These are phyloP conservation scores for Thunnus albacares DNA, from an alignment of 2,797 vertebrate species.

Conservation along the genomic window DNA sequence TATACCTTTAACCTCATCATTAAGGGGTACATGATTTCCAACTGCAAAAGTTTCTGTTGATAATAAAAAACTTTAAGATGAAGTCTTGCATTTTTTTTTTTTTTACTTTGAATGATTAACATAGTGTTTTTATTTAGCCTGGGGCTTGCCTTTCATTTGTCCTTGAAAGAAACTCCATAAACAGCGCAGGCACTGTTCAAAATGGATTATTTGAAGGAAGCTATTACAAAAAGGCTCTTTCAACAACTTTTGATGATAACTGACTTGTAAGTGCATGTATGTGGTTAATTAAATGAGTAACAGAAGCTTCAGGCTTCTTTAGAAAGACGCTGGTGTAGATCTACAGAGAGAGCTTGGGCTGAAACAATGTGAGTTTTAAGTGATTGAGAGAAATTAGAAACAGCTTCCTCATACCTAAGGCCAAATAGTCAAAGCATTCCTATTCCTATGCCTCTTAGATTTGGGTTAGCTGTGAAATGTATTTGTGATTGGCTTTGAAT, in stretches of 20 bases:
- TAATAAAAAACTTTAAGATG: constrained; percentile 29
- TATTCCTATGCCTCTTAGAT: constrained; percentile 19
- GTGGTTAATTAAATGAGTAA: background rate
- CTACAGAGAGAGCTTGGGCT: background rate
- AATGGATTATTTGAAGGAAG: constrained; percentile 5
- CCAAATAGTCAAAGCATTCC: constrained; percentile 13
- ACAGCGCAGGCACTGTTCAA: background rate
- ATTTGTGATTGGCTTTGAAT: constrained; percentile 22
- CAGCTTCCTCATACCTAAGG: background rate
- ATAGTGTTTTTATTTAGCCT: constrained; percentile 26
- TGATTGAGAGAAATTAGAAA: constrained; percentile 18
- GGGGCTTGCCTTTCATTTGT: constrained; percentile 40
- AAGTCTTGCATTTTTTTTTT: constrained; percentile 3
- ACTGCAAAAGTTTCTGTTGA: constrained; percentile 13
- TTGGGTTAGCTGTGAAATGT: constrained; percentile 21
- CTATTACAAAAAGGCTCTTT: background rate
- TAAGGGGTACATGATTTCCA: background rate
- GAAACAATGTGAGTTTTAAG: background rate
- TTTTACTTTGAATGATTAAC: constrained; percentile 37
- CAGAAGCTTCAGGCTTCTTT: background rate
- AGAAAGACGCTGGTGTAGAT: constrained; percentile 16
- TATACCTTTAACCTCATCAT: constrained; percentile 47
- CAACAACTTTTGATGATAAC: constrained; percentile 2
- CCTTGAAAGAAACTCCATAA: constrained; percentile 48
- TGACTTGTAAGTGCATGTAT: background rate